Evolutionary conservation across 2,888 invertebrate genomes (phyloP).

Genomic region (Frankliniella fusca): DNA sequence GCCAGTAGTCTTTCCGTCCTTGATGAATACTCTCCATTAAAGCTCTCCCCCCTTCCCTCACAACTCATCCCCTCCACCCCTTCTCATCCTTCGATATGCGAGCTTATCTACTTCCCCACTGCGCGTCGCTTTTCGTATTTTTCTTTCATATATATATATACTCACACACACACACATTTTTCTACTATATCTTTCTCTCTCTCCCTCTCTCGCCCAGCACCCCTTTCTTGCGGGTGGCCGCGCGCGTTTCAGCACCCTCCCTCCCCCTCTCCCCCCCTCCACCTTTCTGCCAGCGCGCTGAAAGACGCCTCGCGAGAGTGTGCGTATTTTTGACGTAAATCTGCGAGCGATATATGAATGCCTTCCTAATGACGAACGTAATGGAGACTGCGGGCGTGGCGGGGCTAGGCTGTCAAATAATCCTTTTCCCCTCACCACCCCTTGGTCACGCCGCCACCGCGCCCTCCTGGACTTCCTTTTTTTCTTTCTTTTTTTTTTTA

Average conservation of each 20-base stretch:
- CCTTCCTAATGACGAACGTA: too few relatives aligned
- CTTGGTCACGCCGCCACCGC: not conserved
- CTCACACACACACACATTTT: not conserved
- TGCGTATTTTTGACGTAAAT: too few relatives aligned
- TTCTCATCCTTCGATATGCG: not conserved
- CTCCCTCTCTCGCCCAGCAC: not conserved
- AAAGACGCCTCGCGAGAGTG: too few relatives aligned
- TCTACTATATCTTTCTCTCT: not conserved
- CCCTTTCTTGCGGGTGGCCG: too few relatives aligned
- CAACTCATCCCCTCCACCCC: not conserved
- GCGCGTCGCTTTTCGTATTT: not conserved
- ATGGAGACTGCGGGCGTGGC: too few relatives aligned
- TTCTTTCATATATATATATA: not conserved
- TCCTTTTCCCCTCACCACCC: constrained; percentile 6
- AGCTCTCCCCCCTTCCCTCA: not conserved
- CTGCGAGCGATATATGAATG: too few relatives aligned
- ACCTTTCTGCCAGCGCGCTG: too few relatives aligned
- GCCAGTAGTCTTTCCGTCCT: constrained; percentile 1
- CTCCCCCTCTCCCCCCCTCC: too few relatives aligned
- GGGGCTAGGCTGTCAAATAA: not conserved
- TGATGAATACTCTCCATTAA: constrained; percentile 23
- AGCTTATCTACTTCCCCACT: not conserved
- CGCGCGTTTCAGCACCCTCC: too few relatives aligned
- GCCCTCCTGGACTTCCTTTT: not conserved
- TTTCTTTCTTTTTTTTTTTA: not conserved